Conservation (phyloP, 2,113 vertebrate genomes). For the Motacilla alba region DNA sequence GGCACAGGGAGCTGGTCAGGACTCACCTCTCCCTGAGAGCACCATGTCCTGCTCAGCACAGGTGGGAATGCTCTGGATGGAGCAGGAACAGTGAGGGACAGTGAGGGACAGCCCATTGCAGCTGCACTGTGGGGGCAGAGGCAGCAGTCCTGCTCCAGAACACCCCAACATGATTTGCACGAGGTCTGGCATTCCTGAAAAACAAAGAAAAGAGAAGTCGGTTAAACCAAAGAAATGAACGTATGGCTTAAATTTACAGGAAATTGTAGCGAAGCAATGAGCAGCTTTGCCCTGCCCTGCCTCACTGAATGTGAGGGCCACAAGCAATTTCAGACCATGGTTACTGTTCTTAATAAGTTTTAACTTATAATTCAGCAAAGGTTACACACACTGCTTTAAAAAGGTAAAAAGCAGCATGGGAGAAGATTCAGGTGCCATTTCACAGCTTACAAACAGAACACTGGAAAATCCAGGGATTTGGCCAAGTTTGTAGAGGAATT, state of each 20-base stretch:
- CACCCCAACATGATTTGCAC: rapidly evolving
- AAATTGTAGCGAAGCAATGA: not conserved
- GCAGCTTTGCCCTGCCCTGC: not conserved
- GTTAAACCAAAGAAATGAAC: not conserved
- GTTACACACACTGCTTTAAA: not conserved
- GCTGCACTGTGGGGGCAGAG: rapidly evolving
- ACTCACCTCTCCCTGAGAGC: not conserved
- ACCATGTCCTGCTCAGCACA: rapidly evolving
- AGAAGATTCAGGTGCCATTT: not conserved
- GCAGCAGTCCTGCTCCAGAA: not conserved
- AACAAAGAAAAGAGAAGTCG: not conserved
- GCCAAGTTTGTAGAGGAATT: not conserved
- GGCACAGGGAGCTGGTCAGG: not conserved
- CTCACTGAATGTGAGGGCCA: not conserved
- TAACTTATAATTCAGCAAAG: not conserved
- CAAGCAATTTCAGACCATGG: not conserved
- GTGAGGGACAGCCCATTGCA: rapidly evolving
- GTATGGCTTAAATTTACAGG: not conserved
- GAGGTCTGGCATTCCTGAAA: not conserved
- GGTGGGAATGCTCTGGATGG: rapidly evolving
- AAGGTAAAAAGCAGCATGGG: not conserved
- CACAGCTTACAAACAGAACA: not conserved
- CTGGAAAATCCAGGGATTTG: not conserved
- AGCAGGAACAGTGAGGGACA: not conserved
- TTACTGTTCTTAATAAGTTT: not conserved